Base-by-base conservation (phyloP, 2,888 invertebrate genomes). In the Geotrupes spiniger region DNA sequence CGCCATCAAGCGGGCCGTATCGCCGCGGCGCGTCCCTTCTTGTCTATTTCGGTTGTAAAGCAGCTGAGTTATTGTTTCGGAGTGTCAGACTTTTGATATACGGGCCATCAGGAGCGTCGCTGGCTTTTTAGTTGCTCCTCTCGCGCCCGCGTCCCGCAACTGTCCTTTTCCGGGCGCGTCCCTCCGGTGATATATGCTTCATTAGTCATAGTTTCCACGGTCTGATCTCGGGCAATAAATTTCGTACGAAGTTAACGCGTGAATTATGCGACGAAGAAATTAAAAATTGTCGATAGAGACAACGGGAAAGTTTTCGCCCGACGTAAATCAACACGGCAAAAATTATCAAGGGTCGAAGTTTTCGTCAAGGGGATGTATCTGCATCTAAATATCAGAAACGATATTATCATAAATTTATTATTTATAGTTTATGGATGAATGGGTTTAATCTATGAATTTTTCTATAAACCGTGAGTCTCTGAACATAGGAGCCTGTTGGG, bases 51-150 rank as follows among this genome's bases (percentile, higher is more conserved):
- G 65, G 66, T 60, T 68, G 68, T 68, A 70, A 70, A 70, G 67
- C 69, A 65, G 63, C 64, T 71, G 70, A 71, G 66, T 71, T 71
- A 71, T 71, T 70, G 70, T 70, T 70, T 69, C 68, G 65, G 65
- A 58, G 65, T 69, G 71, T 71, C 70, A 71, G 57, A 64, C 63
- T 59, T 68, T 69, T 71, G 71, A 71, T 71, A 70, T 70, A 71
- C 69, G 66, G 66, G 63, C 66, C 69, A 66, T 70, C 70, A 71
- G 64, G 65, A 66, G 63, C 66, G 63, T 57, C 59, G 62, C 61
- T 60, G 57, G 61, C 63, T 66, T 65, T 66, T 65, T 65, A 63
- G 63, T 21, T 62, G 53, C 54, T 55, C 57, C 53, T 56, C 55
- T 57, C 54, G 42, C 46, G 43, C 44, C 43, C 53, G 33, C 39